phyloP scores from a whole-genome alignment of 2,888 invertebrate genomes.

The Heliconius cydno region DNA sequence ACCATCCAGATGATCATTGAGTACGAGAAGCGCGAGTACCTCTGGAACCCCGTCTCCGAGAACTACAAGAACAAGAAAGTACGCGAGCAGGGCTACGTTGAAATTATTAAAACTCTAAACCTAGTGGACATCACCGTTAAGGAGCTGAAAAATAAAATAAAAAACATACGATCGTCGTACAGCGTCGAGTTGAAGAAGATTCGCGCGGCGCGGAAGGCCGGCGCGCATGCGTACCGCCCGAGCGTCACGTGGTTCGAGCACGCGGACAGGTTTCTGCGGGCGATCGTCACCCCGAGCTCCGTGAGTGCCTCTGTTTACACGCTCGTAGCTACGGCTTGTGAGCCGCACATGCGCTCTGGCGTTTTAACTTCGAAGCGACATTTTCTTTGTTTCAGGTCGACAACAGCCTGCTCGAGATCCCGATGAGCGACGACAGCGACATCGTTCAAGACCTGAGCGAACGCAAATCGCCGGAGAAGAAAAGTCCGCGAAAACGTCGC shows the following conservation, averaged over 20 bases:
- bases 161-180: constrained; percentile 81
- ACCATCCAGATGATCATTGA: constrained; percentile 81
- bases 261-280: constrained; percentile 82
- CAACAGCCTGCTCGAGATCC: constrained; percentile 76
- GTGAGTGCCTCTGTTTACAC: constrained; percentile 62
- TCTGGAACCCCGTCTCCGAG: constrained; percentile 80
- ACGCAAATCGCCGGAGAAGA: constrained; percentile 78
- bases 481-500: constrained; percentile 76
- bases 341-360: constrained; percentile 52
- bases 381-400: constrained; percentile 71
- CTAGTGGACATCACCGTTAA: constrained; percentile 78
- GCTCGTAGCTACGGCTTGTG: constrained; percentile 10
- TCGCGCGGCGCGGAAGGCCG: constrained; percentile 80
- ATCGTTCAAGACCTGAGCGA: constrained; percentile 78
- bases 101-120: constrained; percentile 77
- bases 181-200: constrained; percentile 82
- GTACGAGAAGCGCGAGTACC: constrained; percentile 79
- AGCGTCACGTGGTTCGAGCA: constrained; percentile 83
- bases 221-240: constrained; percentile 82
- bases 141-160: constrained; percentile 82
- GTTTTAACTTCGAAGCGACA: constrained; percentile 53
- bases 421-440: constrained; percentile 79
- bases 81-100: constrained; percentile 78
- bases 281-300: constrained; percentile 82
- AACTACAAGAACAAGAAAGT: constrained; percentile 82